A percentile compares a stretch with the other conserved stretches of the same genome.
Conservation (phyloP, 1,140 invertebrate species). For the Ericerus pela region DNA sequence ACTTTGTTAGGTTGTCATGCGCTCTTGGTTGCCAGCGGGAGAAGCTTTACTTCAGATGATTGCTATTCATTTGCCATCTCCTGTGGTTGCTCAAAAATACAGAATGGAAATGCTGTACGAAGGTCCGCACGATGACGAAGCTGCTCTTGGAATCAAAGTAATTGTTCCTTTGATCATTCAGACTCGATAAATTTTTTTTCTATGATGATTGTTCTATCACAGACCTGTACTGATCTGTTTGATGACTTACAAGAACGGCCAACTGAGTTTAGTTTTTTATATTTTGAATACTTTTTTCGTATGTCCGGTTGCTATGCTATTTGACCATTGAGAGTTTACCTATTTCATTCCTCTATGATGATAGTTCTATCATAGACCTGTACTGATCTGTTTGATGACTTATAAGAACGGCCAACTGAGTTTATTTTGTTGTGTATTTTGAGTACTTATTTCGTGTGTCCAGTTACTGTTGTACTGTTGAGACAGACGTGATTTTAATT, state of each 20-base stretch:
- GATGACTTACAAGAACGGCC: not conserved
- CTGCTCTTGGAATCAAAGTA: constrained; percentile 74
- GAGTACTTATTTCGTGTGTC: not conserved
- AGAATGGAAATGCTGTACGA: constrained; percentile 98
- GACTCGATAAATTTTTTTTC: not conserved
- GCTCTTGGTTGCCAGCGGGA: constrained; percentile 97
- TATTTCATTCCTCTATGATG: too few relatives aligned
- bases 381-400: too few relatives aligned
- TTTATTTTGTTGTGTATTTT: not conserved
- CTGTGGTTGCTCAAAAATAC: constrained; percentile 97
- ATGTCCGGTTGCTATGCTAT: too few relatives aligned
- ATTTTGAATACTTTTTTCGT: too few relatives aligned
- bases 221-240: not conserved
- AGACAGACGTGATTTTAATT: not conserved
- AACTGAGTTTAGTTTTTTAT: constrained; percentile 1
- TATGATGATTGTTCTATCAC: constrained; percentile 11
- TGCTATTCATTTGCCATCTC: constrained; percentile 96
- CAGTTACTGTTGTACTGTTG: not conserved
- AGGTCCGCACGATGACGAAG: constrained; percentile 94
- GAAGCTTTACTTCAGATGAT: constrained; percentile 99
- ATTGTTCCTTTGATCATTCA: constrained; percentile 4
- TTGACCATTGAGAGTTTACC: too few relatives aligned
- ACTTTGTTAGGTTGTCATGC: constrained; percentile 82
- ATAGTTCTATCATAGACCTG: too few relatives aligned
- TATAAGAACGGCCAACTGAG: constrained; percentile 1